These are phyloP conservation scores for Actias luna DNA, from an alignment of 2,888 invertebrate genomes.

Conservation along the genomic window DNA sequence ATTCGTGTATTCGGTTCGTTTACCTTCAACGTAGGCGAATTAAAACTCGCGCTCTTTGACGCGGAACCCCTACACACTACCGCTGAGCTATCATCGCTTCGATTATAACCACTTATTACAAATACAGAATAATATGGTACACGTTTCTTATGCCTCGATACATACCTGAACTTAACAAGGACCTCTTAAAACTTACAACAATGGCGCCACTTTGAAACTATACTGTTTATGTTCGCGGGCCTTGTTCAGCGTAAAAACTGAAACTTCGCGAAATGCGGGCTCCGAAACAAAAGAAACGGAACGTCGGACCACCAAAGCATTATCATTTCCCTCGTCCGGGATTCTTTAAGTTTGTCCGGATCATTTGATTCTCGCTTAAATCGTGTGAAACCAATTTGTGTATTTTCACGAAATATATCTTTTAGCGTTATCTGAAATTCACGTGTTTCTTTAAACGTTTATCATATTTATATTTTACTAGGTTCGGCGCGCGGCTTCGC, in stretches of 20 bases:
- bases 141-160: background rate
- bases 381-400: background rate
- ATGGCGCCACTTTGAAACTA: slow-evolving; percentile 7
- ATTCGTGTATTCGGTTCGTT: no score
- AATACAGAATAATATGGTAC: background rate
- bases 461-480: no score
- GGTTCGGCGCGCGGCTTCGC: no score
- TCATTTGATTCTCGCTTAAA: background rate
- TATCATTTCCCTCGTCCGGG: slow-evolving; percentile 3
- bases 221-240: slow-evolving; percentile 7
- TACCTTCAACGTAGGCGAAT: no score
- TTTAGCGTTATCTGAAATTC: no score
- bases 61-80: no score
- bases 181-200: slow-evolving; percentile 20
- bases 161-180: slow-evolving; percentile 6
- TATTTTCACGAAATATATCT: no score
- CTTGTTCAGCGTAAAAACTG: slow-evolving; percentile 5
- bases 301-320: background rate
- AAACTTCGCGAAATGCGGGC: slow-evolving; percentile 9
- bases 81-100: no score
- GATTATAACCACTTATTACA: no score
- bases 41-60: no score
- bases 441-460: no score
- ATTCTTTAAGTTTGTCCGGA: slow-evolving; percentile 4
- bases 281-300: slow-evolving; percentile 3